A percentile compares a stretch with the other conserved stretches of the same genome.
phyloP scores from a whole-genome alignment of 37 sponge, comb jelly and placozoan species.

The Chondrilla cf. caribensis region DNA sequence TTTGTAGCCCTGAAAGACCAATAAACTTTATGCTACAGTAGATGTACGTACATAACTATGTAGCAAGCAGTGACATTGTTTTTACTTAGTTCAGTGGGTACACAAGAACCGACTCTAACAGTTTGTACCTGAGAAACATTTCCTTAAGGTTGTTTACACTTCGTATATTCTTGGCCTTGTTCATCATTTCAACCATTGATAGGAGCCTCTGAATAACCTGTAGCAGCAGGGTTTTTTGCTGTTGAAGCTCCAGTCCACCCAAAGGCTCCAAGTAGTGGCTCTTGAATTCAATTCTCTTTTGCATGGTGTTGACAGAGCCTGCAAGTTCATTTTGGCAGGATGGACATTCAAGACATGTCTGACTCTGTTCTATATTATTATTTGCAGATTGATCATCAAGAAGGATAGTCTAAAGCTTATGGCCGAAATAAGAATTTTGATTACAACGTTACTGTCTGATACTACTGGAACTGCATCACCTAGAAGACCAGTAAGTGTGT shows the following conservation, averaged over 20 bases:
- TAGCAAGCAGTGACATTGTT: too few species aligned
- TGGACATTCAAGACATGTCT: too few species aligned
- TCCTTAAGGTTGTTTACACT: not conserved
- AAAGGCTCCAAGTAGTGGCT: not conserved
- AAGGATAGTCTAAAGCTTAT: too few species aligned
- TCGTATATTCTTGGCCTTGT: not conserved
- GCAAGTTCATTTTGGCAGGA: too few species aligned
- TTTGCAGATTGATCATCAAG: too few species aligned
- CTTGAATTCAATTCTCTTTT: not conserved
- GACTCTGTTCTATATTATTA: too few species aligned
- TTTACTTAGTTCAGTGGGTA: too few species aligned
- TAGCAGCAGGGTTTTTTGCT: not conserved
- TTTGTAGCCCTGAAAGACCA: not conserved
- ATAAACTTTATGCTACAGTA: not conserved
- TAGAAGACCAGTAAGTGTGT: too few species aligned
- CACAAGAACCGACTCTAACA: too few species aligned
- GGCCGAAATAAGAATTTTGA: too few species aligned
- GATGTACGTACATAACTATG: not conserved
- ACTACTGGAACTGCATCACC: too few species aligned
- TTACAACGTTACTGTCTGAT: too few species aligned
- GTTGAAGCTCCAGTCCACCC: not conserved
- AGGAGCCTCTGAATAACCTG: not conserved
- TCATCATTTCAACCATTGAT: not conserved
- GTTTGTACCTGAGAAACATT: not conserved
- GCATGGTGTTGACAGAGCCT: not conserved